Conservation (phyloP, 2,113 vertebrate genomes). For the Toxostoma redivivum region DNA sequence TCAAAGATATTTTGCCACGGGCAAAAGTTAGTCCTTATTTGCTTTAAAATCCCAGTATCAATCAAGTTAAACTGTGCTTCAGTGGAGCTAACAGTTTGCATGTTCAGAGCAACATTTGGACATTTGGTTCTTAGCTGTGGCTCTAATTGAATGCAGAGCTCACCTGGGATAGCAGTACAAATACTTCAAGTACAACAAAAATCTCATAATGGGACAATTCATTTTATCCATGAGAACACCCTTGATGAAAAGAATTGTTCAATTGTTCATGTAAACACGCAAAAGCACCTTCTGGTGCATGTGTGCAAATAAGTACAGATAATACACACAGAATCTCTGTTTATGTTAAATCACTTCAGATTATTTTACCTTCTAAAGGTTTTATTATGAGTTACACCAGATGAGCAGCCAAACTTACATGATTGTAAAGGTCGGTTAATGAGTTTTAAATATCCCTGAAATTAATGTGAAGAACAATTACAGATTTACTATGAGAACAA, state of each 20-base stretch:
- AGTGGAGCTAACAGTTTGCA: background rate
- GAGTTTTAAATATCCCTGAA: background rate
- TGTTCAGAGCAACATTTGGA: background rate
- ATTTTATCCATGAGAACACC: background rate
- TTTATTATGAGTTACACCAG: background rate
- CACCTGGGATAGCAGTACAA: background rate
- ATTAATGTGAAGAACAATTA: background rate
- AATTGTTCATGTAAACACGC: background rate
- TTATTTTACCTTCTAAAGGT: background rate
- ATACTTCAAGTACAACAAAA: background rate
- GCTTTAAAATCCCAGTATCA: constrained; percentile 67
- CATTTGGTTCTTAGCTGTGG: background rate
- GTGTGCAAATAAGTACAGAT: background rate
- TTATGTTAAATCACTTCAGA: background rate
- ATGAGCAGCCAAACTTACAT: background rate
- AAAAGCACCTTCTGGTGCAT: background rate
- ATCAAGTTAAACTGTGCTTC: constrained; percentile 58
- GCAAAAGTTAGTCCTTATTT: constrained; percentile 66
- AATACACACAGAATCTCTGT: background rate
- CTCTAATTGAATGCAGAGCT: constrained; percentile 19
- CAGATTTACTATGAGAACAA: background rate
- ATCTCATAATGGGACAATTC: background rate
- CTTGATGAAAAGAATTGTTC: background rate
- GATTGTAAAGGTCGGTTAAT: background rate
- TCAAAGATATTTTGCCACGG: constrained; percentile 71